Evolutionary conservation across 2,888 invertebrate species (phyloP).

Genomic region (Thymelicus lineola): DNA sequence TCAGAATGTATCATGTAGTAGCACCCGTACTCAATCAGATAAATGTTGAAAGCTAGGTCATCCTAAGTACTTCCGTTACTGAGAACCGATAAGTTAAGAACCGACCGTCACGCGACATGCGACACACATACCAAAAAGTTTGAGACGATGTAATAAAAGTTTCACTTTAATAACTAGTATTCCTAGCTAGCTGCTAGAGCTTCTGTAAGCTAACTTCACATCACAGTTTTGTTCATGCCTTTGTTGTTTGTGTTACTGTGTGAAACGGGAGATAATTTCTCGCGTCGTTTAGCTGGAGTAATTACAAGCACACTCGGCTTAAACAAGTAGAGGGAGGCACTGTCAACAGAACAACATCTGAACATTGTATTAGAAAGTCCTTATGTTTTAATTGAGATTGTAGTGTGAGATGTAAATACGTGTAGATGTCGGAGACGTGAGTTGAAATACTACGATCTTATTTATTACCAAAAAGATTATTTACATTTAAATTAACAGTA

Average conservation of each 20-base stretch:
- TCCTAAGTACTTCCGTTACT: no score
- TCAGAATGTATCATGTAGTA: no score
- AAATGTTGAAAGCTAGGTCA: no score
- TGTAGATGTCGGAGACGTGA: background rate
- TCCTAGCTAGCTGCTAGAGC: background rate
- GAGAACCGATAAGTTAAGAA: no score
- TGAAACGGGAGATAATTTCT: constrained; percentile 28
- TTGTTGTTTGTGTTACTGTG: constrained; percentile 25
- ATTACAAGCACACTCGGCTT: constrained; percentile 29
- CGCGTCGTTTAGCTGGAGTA: constrained; percentile 28
- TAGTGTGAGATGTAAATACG: background rate
- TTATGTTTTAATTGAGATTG: constrained; percentile 7
- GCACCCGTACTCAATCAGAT: no score
- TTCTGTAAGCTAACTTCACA: constrained; percentile 7
- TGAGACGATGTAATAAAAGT: no score
- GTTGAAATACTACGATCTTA: no score
- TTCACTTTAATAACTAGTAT: background rate
- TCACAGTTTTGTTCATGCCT: constrained; percentile 16
- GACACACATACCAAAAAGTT: no score
- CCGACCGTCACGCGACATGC: no score
- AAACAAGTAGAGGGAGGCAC: constrained; percentile 14
- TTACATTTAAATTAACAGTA: no score
- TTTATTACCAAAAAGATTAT: no score
- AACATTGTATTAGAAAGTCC: constrained; percentile 1
- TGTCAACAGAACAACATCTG: constrained; percentile 9